A percentile compares a stretch with the other conserved stretches of the same genome.
Evolutionary conservation across 1,140 invertebrate genomes (phyloP).

Genomic region (Drosophila takahashii): DNA sequence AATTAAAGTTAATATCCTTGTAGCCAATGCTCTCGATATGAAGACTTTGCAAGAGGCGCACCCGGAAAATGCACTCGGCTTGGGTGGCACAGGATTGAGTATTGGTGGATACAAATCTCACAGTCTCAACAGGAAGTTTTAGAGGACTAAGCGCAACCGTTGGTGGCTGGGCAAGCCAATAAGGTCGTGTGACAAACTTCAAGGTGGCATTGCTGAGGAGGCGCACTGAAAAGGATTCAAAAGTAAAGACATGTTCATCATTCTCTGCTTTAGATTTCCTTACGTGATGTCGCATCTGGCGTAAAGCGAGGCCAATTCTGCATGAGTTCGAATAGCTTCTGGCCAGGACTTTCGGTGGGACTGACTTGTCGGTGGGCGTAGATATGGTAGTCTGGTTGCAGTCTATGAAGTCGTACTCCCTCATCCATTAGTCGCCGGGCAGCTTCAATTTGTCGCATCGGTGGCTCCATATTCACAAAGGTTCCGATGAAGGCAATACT

Average conservation of each 20-base stretch:
- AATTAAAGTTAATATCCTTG: slow-evolving; percentile 90
- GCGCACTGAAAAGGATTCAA: slow-evolving; percentile 35
- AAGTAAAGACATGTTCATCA: background rate
- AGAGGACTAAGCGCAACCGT: slow-evolving; percentile 75
- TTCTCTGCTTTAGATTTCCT: background rate
- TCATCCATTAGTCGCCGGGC: slow-evolving; percentile 87
- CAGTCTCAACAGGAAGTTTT: slow-evolving; percentile 82
- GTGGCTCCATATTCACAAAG: slow-evolving; percentile 86
- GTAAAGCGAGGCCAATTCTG: slow-evolving; percentile 86
- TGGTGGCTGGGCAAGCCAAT: slow-evolving; percentile 88
- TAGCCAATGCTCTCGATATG: slow-evolving; percentile 86
- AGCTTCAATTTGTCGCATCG: slow-evolving; percentile 86
- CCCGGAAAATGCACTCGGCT: slow-evolving; percentile 58
- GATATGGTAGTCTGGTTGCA: slow-evolving; percentile 87
- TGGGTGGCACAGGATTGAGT: slow-evolving; percentile 45
- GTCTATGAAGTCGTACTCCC: slow-evolving; percentile 86
- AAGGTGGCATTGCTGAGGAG: slow-evolving; percentile 62
- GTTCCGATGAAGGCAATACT: slow-evolving; percentile 90
- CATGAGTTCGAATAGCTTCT: slow-evolving; percentile 86
- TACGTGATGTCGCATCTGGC: slow-evolving; percentile 53
- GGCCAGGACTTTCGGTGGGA: slow-evolving; percentile 88
- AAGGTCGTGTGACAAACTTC: slow-evolving; percentile 83
- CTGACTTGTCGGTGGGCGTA: slow-evolving; percentile 87
- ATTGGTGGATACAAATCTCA: slow-evolving; percentile 73
- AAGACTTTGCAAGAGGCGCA: slow-evolving; percentile 86